Evolutionary conservation across 2,888 invertebrate genomes (phyloP), one percentile per base, ranked within the genome.

Genomic region (Allophyes oxyacanthae): DNA sequence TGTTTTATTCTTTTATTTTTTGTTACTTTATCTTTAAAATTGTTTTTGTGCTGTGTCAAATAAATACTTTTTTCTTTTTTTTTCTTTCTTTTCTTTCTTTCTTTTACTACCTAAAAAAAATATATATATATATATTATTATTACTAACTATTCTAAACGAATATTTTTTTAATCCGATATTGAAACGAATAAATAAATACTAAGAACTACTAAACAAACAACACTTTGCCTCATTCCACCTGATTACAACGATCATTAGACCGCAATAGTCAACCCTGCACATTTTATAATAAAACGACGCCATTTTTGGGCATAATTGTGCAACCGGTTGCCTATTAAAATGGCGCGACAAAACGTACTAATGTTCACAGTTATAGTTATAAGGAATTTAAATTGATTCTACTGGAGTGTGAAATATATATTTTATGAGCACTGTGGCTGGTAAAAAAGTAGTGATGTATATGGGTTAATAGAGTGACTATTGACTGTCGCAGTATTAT

Each of bases 251-350:
- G 11, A 7, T 0, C 13, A 20, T 45, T 8, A 6, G 7, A 28
- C n/a, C 41, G 46, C 42, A 25, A 32, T 61, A 8, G 38, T 11
- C 45, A 64, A 25, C 64, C 40, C 45, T 55, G 50, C 69, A 67
- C 69, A 73, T 72, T 73, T 81, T 74, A 78, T 79, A 66, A 69
- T 65, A 69, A 71, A 73, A 65, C 45, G 32, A 33, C 40, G 46
- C 79, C 83, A 72, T 81, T 77, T 79, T 79, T 73, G 75, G 81
- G 49, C 59, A 64, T 62, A 72, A 78, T 55, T 30, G 43, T 11
- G 28, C 34, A 44, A 64, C 60, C 15, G 41, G 68, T 60, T 56
- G 26, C 14, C 49, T 53, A 56, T 65, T 71, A 60, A 53, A 60
- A 56, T 50, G 60, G 52, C 45, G 28, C 37, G 42, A 58, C 57